Evolutionary conservation across 2,797 vertebrate species (phyloP).

Genomic region (Parambassis ranga): DNA sequence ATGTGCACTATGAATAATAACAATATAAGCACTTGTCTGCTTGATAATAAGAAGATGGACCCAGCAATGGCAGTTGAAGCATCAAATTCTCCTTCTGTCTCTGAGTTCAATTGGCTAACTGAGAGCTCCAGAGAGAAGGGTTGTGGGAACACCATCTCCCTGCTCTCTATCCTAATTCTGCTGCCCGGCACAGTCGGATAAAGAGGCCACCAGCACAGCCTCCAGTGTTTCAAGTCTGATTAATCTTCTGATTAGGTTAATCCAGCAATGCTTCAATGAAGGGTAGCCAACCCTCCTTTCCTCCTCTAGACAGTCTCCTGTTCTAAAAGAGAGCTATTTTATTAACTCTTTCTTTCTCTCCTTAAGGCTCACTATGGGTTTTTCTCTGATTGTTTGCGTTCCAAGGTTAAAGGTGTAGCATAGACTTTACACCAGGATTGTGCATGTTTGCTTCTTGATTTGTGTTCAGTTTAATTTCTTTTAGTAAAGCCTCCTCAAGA

Average conservation of each 20-base stretch:
- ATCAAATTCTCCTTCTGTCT: conserved; percentile 40
- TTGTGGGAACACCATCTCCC: conserved; percentile 69
- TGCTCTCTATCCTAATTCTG: conserved; percentile 61
- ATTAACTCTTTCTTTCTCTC: neutral
- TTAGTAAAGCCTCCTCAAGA: conserved; percentile 10
- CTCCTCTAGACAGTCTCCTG: conserved; percentile 33
- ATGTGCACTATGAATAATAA: neutral
- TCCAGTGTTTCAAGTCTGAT: conserved; percentile 75
- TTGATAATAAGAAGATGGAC: conserved; percentile 15
- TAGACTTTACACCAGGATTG: neutral
- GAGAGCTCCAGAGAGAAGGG: conserved; percentile 49
- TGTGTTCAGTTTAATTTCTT: conserved; percentile 34
- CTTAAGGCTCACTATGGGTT: conserved; percentile 3
- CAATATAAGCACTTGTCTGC: conserved; percentile 16
- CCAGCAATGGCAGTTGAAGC: conserved; percentile 7
- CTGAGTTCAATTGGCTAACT: conserved; percentile 43
- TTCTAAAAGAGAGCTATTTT: conserved; percentile 22
- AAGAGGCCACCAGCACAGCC: conserved; percentile 68
- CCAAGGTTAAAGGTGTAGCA: conserved; percentile 27
- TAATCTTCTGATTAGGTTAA: conserved; percentile 81
- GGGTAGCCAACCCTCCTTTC: conserved; percentile 37
- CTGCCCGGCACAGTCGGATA: conserved; percentile 50
- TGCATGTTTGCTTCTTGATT: conserved; percentile 6
- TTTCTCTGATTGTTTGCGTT: conserved; percentile 30
- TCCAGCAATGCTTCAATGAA: conserved; percentile 64